phyloP scores from a whole-genome alignment of 2,888 invertebrate genomes.

The Tipula helvola region DNA sequence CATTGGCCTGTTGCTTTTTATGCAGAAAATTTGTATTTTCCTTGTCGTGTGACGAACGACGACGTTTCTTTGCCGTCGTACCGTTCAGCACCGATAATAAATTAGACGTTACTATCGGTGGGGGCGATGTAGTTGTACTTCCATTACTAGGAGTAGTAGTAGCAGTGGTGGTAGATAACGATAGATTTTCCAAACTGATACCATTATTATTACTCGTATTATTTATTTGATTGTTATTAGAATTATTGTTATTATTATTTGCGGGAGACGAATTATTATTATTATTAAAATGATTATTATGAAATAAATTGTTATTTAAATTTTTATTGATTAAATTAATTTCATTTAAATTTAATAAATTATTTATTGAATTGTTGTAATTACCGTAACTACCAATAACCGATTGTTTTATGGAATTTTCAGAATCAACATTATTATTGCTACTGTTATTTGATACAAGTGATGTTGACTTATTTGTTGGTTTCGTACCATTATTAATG shows the following conservation, averaged over 20 bases:
- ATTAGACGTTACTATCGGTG: neutral
- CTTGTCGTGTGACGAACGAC: slow-evolving; percentile 14
- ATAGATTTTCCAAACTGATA: neutral
- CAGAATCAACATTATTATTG: neutral
- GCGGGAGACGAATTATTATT: slow-evolving; percentile 16
- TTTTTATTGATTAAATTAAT: neutral
- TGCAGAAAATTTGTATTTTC: slow-evolving; percentile 13
- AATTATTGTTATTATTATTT: slow-evolving; percentile 8
- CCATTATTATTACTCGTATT: neutral
- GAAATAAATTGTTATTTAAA: neutral
- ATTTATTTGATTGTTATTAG: neutral
- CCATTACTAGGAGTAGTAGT: neutral
- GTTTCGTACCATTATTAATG: slow-evolving; percentile 18
- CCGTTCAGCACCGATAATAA: neutral
- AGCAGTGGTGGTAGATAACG: neutral
- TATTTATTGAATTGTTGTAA: neutral
- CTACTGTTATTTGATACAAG: slow-evolving; percentile 13
- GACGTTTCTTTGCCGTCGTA: slow-evolving; percentile 12
- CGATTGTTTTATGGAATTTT: slow-evolving; percentile 8
- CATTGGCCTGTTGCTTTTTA: slow-evolving; percentile 10
- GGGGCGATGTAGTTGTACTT: neutral
- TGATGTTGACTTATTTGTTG: slow-evolving; percentile 15
- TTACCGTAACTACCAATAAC: neutral
- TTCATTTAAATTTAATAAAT: slow-evolving; percentile 7
- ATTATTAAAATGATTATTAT: slow-evolving; percentile 10